phyloP scores from a whole-genome alignment of 2,797 vertebrate species.

The Erethizon dorsatum region DNA sequence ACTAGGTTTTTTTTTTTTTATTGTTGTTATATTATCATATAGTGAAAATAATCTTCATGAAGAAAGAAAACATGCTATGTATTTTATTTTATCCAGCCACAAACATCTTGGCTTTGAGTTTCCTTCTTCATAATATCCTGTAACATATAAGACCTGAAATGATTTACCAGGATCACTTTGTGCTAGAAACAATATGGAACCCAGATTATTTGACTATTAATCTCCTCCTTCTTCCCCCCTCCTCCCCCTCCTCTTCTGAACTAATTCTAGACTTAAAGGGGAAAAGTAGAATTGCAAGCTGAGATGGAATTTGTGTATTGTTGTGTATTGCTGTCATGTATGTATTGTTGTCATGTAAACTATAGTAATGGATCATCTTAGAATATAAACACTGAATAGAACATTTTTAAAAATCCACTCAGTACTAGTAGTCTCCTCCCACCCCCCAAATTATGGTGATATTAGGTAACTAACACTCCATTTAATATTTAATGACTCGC shows the following conservation, averaged over 20 bases:
- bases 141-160: background rate
- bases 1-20: background rate
- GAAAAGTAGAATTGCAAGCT: background rate
- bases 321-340: background rate
- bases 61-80: background rate
- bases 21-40: background rate
- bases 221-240: background rate
- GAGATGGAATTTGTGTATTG: constrained; percentile 18
- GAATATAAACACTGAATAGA: constrained; percentile 8
- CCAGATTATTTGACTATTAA: background rate
- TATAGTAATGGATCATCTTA: constrained; percentile 11
- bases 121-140: background rate
- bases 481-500: background rate
- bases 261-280: background rate
- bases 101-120: constrained; percentile 24
- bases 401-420: constrained; percentile 13
- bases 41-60: constrained; percentile 8
- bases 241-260: no score
- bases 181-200: background rate
- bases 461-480: background rate
- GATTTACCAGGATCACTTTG: background rate
- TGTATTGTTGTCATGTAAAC: constrained; percentile 8
- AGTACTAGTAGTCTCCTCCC: background rate
- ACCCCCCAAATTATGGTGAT: background rate
- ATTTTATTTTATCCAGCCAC: background rate